Base-by-base conservation (phyloP, 2,888 invertebrate species). In the Nemotelus nigrinus region DNA sequence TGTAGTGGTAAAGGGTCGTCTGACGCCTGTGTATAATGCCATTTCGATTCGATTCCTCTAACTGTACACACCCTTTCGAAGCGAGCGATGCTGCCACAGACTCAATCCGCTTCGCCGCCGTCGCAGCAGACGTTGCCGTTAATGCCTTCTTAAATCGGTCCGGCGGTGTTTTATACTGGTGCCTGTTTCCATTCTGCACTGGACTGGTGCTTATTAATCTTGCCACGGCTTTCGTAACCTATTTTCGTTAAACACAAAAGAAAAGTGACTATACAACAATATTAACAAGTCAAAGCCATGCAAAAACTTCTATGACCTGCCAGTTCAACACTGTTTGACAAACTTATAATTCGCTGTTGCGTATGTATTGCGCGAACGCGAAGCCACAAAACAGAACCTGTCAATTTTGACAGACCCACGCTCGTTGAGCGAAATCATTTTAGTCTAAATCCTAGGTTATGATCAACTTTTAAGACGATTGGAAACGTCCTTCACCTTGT, bases 31-130 rank as follows among this genome's bases (percentile, higher is more conserved):
- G 68, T 67, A 43, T 44, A 41, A 68, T 72, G 75, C 74, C 78
- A 80, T 80, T 78, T 79, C 57, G 76, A 64, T 76, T 53, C 75
- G 48, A 81, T 80, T 80, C 78, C 44, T 76, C 64, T 74, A 60
- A 39, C 80, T 79, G 85, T 87, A 88, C 86, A 85, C 89, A 93
- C 93, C 93, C 93, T 90, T 91, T 91, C 48, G 92, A 88, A 80
- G 92, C 90, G 82, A 93, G 86, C 68, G 93, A 92, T 85, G 91
- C 89, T 70, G 90, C 90, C 78, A 90, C 88, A 55, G 92, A 86
- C 78, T 88, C 87, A 80, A 90, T 83, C 82, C 87, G 87, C 78
- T 87, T 87, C 80, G 84, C 84, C 55, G 74, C 60, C 25, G 76
- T 60, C 74, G 76, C 50, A 48, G 74, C 60, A 41, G 60, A 10